Base-by-base conservation (phyloP, 2,113 vertebrate species). In the Gracilinanus agilis region DNA sequence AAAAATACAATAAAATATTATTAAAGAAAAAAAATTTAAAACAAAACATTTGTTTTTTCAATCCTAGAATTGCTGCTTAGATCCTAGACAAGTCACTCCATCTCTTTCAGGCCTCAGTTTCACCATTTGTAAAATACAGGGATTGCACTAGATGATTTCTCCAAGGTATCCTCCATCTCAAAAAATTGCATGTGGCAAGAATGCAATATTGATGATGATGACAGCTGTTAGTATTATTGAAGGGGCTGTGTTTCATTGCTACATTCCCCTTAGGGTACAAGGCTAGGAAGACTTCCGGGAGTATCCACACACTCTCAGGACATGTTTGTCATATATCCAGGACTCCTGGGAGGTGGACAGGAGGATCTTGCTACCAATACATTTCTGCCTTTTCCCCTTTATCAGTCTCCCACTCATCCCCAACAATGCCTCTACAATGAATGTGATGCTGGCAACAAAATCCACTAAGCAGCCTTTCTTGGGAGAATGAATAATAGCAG, bases 361-460 rank as follows among this genome's bases (percentile, higher is more conserved):
- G 67, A 83, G 67, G 67, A 83, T 83, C n/a, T 23, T 83, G n/a
- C n/a, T 83, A 83, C 19, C 67, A 83, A 83, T 83, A 40, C 67
- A 83, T 83, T 83, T 83, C 16, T 83, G 34, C 67, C 5, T 83
- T 40, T 83, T 40, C 67, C 67, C 16, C n/a, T 83, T 83, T 83
- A 40, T 16, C 67, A 23, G 67, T 16, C n/a, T 83, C 67, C 67
- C 61, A 34, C 67, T 83, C 67, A 16, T 83, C 19, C 67, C 40
- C 67, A 40, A 83, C 67, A 83, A 83, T 83, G 19, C 6, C n/a
- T 40, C 67, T 83, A 83, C 9, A 7, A 7, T 83, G 67, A 83
- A 40, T 83, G n/a, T 83, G 67, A 83, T 83, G 67, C 67, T 83
- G 67, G 67, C n/a, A 83, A 40, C 67, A 83, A 83, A 83, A 83